These are phyloP conservation scores for Leptosomus discolor DNA, from an alignment of 2,113 vertebrate genomes.

Conservation along the genomic window DNA sequence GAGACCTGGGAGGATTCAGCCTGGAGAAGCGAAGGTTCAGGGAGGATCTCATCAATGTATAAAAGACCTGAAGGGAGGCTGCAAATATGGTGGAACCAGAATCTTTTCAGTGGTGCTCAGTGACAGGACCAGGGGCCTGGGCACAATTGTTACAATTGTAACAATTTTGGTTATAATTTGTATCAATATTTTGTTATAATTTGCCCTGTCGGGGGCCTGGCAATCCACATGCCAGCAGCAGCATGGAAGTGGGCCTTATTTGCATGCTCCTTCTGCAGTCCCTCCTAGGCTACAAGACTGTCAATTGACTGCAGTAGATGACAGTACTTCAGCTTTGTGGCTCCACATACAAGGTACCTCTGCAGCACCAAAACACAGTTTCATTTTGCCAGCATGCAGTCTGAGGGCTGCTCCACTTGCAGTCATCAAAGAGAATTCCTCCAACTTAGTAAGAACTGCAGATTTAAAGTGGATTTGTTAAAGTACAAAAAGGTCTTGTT, in stretches of 20 bases:
- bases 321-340: background rate
- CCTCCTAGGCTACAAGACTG: no score
- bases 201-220: background rate
- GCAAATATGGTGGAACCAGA: background rate
- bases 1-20: background rate
- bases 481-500: background rate
- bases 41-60: background rate
- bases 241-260: rapidly evolving
- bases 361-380: background rate
- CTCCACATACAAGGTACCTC: background rate
- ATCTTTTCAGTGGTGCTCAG: background rate
- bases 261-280: no score
- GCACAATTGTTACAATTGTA: background rate
- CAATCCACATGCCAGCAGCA: background rate
- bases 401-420: background rate
- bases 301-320: background rate
- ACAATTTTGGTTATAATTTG: no score
- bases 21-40: background rate
- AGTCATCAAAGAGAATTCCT: background rate
- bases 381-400: background rate
- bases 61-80: background rate
- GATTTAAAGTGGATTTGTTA: background rate
- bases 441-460: background rate
- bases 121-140: background rate
- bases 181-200: background rate